A percentile compares a stretch with the other conserved stretches of the same genome.
Conservation (phyloP, 2,888 invertebrate species). For the Achlya flavicornis region DNA sequence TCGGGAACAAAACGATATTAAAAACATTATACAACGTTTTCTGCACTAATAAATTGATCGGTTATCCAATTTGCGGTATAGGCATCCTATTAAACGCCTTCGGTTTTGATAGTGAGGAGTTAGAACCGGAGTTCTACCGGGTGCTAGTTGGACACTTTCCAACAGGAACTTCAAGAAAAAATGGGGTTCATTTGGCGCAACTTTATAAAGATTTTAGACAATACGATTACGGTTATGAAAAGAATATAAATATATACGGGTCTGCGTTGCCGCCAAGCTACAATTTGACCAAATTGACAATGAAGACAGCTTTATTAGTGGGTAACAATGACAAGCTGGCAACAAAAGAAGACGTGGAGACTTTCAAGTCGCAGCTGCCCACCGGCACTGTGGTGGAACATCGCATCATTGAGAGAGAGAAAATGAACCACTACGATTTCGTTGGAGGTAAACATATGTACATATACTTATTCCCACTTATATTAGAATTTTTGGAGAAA, state of each 20-base stretch:
- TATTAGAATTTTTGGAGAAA: constrained; percentile 34
- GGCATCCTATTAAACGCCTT: no score
- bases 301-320: constrained; percentile 31
- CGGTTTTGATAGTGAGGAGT: no score
- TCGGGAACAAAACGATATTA: no score
- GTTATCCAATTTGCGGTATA: no score
- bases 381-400: constrained; percentile 35
- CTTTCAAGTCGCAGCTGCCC: constrained; percentile 30
- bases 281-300: constrained; percentile 22
- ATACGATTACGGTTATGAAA: constrained; percentile 34
- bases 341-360: constrained; percentile 30
- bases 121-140: constrained; percentile 26
- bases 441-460: constrained; percentile 38
- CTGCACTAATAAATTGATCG: no score
- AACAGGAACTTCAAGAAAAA: constrained; percentile 27
- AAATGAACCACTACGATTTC: constrained; percentile 41
- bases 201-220: constrained; percentile 21
- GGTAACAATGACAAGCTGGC: constrained; percentile 39
- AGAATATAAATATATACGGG: constrained; percentile 32
- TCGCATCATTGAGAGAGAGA: constrained; percentile 22
- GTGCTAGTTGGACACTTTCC: constrained; percentile 32
- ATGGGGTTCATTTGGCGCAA: constrained; percentile 26
- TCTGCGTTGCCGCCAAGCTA: constrained; percentile 29
- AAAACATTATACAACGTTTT: no score
- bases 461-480: constrained; percentile 31